Evolutionary conservation across 1,140 invertebrate species (phyloP).

Genomic region (Brachystomella parvula): DNA sequence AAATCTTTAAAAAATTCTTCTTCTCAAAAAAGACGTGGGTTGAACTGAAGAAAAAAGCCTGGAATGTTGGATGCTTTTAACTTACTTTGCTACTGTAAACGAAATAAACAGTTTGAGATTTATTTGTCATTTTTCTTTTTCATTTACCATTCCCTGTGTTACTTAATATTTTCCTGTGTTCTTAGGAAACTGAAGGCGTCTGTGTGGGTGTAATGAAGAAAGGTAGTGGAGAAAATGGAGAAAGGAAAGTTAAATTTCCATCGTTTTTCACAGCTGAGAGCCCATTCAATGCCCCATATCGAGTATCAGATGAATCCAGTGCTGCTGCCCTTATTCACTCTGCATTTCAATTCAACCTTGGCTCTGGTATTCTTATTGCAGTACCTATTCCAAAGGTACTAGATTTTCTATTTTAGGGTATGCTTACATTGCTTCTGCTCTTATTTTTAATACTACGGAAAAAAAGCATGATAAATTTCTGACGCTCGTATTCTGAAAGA

Average conservation of each 20-base stretch:
- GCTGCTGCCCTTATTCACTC: constrained; percentile 62
- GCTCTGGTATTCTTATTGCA: constrained; percentile 77
- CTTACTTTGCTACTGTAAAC: no score
- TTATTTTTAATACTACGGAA: no score
- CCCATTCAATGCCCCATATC: constrained; percentile 57
- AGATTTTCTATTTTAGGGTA: constrained; percentile 33
- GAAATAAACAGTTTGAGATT: no score
- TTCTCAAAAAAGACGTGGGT: no score
- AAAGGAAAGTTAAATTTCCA: constrained; percentile 54
- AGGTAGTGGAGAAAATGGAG: not conserved
- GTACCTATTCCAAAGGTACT: constrained; percentile 73
- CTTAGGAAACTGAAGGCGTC: constrained; percentile 87
- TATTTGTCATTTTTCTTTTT: no score
- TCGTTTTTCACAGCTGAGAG: constrained; percentile 78
- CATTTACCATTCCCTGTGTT: no score
- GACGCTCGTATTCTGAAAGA: not conserved
- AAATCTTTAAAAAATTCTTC: no score
- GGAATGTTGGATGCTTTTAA: no score
- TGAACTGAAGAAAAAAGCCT: no score
- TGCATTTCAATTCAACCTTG: constrained; percentile 52
- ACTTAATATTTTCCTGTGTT: no score
- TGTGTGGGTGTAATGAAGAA: constrained; percentile 70
- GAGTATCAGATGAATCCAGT: constrained; percentile 51
- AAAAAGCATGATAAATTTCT: not conserved
- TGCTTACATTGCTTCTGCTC: not conserved